phyloP scores from a whole-genome alignment of 2,888 invertebrate species.

The Pterobdella sp. region DNA sequence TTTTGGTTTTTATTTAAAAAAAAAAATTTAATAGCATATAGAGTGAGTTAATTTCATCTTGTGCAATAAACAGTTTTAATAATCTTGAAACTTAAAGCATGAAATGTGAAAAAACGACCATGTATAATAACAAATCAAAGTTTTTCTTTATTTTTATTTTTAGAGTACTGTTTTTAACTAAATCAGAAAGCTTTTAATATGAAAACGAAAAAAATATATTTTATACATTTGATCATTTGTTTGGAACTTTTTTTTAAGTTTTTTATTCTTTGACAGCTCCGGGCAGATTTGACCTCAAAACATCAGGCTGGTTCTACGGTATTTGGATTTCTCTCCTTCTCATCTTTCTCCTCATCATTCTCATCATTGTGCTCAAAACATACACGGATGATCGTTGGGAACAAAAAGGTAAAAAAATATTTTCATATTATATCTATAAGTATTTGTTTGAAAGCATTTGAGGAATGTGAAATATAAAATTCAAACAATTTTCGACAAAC shows the following conservation, averaged over 20 bases:
- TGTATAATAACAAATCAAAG: too few relatives aligned
- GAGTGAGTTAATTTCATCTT: too few relatives aligned
- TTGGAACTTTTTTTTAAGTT: not conserved
- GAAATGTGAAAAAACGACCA: too few relatives aligned
- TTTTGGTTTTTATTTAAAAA: too few relatives aligned
- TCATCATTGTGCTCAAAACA: slow-evolving; percentile 35
- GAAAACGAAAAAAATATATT: not conserved
- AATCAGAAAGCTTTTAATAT: not conserved
- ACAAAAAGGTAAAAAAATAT: slow-evolving; percentile 33
- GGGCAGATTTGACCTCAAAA: slow-evolving; percentile 31
- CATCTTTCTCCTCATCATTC: slow-evolving; percentile 34
- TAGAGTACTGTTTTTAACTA: slow-evolving; percentile 4
- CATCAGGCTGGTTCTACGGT: slow-evolving; percentile 38
- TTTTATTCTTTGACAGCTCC: too few relatives aligned
- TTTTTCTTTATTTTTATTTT: too few relatives aligned
- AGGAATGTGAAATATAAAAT: not conserved
- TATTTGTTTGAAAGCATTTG: not conserved
- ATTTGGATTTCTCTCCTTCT: slow-evolving; percentile 36
- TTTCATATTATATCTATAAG: not conserved
- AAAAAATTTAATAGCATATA: too few relatives aligned
- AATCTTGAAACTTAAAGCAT: too few relatives aligned
- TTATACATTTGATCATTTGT: not conserved
- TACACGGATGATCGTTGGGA: slow-evolving; percentile 35
- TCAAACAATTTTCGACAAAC: not conserved
- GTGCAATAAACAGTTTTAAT: too few relatives aligned